Percentiles rank a stretch among this genome's conserved stretches.
Conservation (phyloP, 1,140 invertebrate genomes). For the Eupeodes corollae region DNA sequence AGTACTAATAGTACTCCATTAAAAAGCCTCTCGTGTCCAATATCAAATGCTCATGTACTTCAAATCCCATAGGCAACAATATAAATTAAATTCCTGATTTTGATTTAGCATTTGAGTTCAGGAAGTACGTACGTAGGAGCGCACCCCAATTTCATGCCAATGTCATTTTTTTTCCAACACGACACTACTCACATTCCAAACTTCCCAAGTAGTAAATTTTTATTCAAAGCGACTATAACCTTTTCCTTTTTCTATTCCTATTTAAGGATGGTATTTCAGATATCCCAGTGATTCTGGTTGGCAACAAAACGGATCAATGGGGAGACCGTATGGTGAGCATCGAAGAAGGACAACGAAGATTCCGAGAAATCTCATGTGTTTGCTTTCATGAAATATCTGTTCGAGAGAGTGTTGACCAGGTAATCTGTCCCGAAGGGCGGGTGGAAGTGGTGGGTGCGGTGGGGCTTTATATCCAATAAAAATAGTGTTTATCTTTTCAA, state of each 20-base stretch:
- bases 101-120: background rate
- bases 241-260: slow-evolving; percentile 6
- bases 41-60: too few relatives aligned
- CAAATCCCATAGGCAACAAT: background rate
- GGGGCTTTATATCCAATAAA: background rate
- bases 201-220: too few relatives aligned
- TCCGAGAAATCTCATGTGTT: slow-evolving; percentile 66
- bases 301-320: slow-evolving; percentile 66
- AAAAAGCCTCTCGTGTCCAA: too few relatives aligned
- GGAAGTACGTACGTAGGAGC: background rate
- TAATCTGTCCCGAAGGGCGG: slow-evolving; percentile 19
- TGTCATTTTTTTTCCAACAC: too few relatives aligned
- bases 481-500: background rate
- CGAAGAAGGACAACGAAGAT: slow-evolving; percentile 58
- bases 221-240: background rate
- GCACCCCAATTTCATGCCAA: too few relatives aligned
- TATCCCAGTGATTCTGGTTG: slow-evolving; percentile 65
- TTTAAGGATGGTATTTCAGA: slow-evolving; percentile 45
- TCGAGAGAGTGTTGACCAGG: slow-evolving; percentile 66
- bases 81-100: too few relatives aligned
- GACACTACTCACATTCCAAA: too few relatives aligned
- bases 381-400: slow-evolving; percentile 76
- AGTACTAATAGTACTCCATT: too few relatives aligned
- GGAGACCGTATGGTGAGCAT: slow-evolving; percentile 64
- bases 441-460: too few relatives aligned